Evolutionary conservation across 2,888 invertebrate species (phyloP), one percentile per base, ranked within the genome.

Genomic region (Drosophila paranaensis): DNA sequence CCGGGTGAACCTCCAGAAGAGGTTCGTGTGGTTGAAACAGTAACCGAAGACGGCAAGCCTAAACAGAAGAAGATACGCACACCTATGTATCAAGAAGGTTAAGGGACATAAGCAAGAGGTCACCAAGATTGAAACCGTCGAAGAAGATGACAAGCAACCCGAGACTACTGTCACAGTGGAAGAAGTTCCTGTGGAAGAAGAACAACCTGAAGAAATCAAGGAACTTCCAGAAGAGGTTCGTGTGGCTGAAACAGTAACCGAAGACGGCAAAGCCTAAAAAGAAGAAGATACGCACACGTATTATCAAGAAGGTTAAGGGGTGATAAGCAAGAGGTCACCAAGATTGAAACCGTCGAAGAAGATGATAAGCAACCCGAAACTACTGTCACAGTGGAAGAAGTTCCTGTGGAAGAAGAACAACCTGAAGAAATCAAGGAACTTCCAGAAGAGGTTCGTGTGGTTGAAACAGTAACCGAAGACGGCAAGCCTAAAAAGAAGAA

Each of bases 401-500:
- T 55, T 42, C 50, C 66, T 6, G 30, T 58, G 0, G 65, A 60
- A 33, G 46, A 60, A 25, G 51, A 51, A 37, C 16, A 54, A 2
- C 48, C 54, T 10, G 66, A 74, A 8, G n/a, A n/a, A n/a, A n/a
- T n/a, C n/a, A n/a, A 50, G 1, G 72, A 70, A 3, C 72, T 72
- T 50, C 72, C 72, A 2, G 72, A 69, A 5, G 72, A 69, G 43
- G 53, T 72, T 6, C 69, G 57, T 27, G 64, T 72, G 2, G 33
- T 72, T 40, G 69, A 72, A 64, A 37, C 60, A 0, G 40, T 72
- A 0, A 25, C 69, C 1, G 64, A 69, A 43, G 69, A 72, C 27
- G 72, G 72, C 13, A 72, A 69, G 30, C 69, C 72, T 0, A 69
- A 61, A 53, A 69, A 69, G 42, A 72, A 69, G 64, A 72, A 72